These are phyloP conservation scores for Paraplagusia blochii DNA, from an alignment of 2,113 vertebrate species.

Conservation along the genomic window DNA sequence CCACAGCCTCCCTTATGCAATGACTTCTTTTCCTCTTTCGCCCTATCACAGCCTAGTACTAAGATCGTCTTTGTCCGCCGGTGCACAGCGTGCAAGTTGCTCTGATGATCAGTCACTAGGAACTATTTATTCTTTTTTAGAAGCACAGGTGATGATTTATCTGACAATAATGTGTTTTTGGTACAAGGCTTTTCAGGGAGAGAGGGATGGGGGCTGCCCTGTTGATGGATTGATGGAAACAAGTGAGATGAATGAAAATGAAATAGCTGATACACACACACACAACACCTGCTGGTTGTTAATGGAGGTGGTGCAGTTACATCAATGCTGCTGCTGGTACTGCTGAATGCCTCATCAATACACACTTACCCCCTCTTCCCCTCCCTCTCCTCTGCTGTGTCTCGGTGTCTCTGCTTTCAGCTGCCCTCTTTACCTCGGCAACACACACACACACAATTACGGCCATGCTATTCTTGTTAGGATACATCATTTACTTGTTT, in stretches of 20 bases:
- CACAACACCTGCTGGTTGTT: constrained; percentile 50
- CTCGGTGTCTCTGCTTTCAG: constrained; percentile 42
- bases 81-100: not conserved
- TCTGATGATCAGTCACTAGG: constrained; percentile 9
- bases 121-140: too few species aligned
- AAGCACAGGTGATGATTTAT: too few species aligned
- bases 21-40: constrained; percentile 51
- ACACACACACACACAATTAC: constrained; percentile 2
- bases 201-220: not conserved
- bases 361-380: constrained; percentile 9
- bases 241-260: constrained; percentile 20
- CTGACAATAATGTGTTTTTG: not conserved
- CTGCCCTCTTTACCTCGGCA: constrained; percentile 59
- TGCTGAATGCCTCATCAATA: constrained; percentile 63
- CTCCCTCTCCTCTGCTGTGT: not conserved
- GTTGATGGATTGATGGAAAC: not conserved
- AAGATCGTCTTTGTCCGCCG: constrained; percentile 38
- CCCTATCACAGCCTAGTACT: constrained; percentile 34
- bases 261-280: constrained; percentile 20
- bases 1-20: constrained; percentile 62
- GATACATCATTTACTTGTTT: too few species aligned
- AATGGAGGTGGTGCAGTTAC: constrained; percentile 57
- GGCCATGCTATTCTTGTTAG: too few species aligned
- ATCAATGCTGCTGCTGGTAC: constrained; percentile 54
- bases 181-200: not conserved